Evolutionary conservation across 2,113 vertebrate species (phyloP).

Genomic region (Vidua chalybeata): DNA sequence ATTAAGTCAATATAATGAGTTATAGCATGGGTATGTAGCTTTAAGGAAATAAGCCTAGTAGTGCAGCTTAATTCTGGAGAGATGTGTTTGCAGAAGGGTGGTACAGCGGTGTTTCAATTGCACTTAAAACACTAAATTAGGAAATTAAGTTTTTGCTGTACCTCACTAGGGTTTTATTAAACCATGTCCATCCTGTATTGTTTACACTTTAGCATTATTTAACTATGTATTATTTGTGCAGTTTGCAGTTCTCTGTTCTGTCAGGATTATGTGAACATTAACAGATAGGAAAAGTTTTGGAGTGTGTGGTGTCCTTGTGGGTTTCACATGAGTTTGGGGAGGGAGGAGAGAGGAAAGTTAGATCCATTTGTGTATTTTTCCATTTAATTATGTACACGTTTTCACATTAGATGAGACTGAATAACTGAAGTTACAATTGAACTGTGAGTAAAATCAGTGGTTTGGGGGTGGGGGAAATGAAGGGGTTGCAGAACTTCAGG

Average conservation of each 20-base stretch:
- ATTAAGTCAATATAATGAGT: conserved; percentile 29
- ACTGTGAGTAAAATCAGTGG: not conserved
- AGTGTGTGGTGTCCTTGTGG: not conserved
- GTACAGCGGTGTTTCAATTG: not conserved
- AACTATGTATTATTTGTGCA: not conserved
- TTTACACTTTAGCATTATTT: conserved; percentile 17
- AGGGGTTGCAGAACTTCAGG: not conserved
- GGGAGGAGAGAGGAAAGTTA: not conserved
- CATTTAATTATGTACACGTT: not conserved
- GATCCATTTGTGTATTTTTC: not conserved
- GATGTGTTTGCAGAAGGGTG: not conserved
- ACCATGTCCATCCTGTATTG: conserved; percentile 9
- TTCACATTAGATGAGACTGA: not conserved
- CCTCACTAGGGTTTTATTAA: not conserved
- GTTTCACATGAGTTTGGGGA: not conserved
- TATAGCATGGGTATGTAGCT: conserved; percentile 17
- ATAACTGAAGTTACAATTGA: not conserved
- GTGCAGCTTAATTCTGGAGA: not conserved
- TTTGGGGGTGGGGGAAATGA: not conserved
- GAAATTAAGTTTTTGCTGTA: not conserved
- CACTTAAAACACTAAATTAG: conserved; percentile 17
- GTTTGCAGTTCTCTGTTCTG: not conserved
- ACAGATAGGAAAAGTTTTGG: not conserved
- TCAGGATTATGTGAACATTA: not conserved
- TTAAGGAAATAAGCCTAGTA: conserved; percentile 16